Base-by-base conservation (phyloP, 1,140 invertebrate genomes). In the Cydia strobilella region DNA sequence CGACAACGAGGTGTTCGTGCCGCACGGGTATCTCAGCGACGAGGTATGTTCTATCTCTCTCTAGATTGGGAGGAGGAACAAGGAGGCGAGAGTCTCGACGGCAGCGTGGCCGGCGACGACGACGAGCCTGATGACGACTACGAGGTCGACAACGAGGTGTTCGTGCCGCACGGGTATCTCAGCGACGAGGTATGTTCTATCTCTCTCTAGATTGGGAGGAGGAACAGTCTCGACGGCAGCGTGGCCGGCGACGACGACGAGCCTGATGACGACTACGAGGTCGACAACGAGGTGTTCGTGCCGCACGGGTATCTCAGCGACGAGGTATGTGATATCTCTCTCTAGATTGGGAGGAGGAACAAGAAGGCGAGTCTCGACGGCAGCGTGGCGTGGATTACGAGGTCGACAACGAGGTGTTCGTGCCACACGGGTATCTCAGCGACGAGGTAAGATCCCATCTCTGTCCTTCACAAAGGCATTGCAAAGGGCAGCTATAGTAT, bases 11-110 rank as follows among this genome's bases (percentile, higher is more conserved):
- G 98, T 98, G 10, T 45, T 45, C 42, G 42, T 45, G 42, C 42
- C 42, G 2, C 42, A 45, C 86, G 98, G 98, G 74, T 99, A 98
- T 92, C 94, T 99, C 12, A 98, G 97, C 84, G 97, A 97, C 82
- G 97, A 95, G 87, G 96, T 96, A 59, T 73, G 63, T 76, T 73
- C 35, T 10, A n/a, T 15, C 18, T 31, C 63, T 66, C 27, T 51
- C 10, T 63, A 72, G 99, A 99, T 86, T 99, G 99, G 99, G 99
- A 99, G 89, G 98, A 99, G 84, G 98, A 99, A 84, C 98, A 98
- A 39, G 97, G 96, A 39, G 97, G 96, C 3, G 96, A 97, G 86
- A 97, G 96, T 65, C 93, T 98, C 1, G 95, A 94, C 75, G 96
- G 95, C 10, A 96, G 96, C 45, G 96, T 96, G 66, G 96, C 97